Evolutionary conservation across 2,113 vertebrate species (phyloP), one percentile per base, ranked within the genome.

Genomic region (Megaceryle maxima): DNA sequence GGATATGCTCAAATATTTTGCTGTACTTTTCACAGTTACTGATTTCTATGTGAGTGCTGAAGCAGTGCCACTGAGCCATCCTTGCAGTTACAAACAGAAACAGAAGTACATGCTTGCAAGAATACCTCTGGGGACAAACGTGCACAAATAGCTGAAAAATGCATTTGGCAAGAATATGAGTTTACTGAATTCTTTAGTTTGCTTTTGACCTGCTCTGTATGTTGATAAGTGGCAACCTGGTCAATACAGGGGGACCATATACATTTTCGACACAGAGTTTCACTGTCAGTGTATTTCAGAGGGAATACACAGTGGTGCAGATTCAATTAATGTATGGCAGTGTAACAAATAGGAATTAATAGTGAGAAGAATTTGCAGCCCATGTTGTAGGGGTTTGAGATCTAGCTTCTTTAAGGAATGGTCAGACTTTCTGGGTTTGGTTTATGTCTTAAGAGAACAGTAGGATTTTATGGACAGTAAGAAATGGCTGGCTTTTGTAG

Each of bases 231-330:
- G 12, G 5, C 24, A 66, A 13, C 7, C 22, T 60, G 13, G 15
- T 48, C 0, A 0, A 48, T 60, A 21, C 15, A 14, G 43, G 17
- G 6, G 5, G 18, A 24, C 28, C 4, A 13, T 11, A 13, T 3
- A 7, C 1, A 3, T 74, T 86, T 74, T 68, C 25, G 73, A 48
- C 29, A 29, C 3, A 9, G 70, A 46, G 5, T 73, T 91, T 77
- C 48, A 6, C 13, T 70, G 7, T 10, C 0, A 0, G 3, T 37
- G 19, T 43, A 5, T 67, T 44, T 89, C 43, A 73, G 44, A 82
- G 29, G 16, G 8, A 88, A 26, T 25, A 35, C 16, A 16, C 19
- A 50, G 21, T 12, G 29, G 5, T 56, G 53, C 14, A 37, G 70
- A 53, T 48, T 70, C 53, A 87, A 53, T 72, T 43, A 50, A 39